phyloP scores from a whole-genome alignment of 2,888 invertebrate species.

The Chymomyza caudatula region DNA sequence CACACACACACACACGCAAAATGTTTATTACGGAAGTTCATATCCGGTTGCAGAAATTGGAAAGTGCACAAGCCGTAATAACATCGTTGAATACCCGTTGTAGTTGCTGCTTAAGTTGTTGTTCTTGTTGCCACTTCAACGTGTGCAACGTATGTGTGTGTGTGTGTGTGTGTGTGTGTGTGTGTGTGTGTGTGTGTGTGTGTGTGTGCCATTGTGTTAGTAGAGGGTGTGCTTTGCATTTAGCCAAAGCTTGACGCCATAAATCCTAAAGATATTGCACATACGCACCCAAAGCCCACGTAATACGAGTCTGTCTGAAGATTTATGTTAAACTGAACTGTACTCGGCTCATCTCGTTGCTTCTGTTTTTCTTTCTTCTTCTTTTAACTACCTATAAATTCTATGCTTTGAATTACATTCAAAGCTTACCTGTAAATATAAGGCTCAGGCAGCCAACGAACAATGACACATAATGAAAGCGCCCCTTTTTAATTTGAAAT shows the following conservation, averaged over 20 bases:
- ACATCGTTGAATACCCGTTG: slow-evolving; percentile 33
- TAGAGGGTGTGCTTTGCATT: background rate
- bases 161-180: background rate
- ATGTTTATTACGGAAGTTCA: slow-evolving; percentile 93
- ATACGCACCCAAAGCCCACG: background rate
- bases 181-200: background rate
- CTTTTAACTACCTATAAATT: background rate
- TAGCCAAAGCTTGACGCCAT: background rate
- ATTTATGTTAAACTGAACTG: slow-evolving; percentile 1
- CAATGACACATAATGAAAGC: background rate
- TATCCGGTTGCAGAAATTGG: slow-evolving; percentile 83
- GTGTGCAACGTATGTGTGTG: background rate
- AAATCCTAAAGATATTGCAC: slow-evolving; percentile 1
- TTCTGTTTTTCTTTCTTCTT: background rate
- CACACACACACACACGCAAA: slow-evolving; percentile 77
- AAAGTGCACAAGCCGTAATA: slow-evolving; percentile 57
- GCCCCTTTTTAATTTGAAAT: too few species aligned
- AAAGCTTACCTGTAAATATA: background rate
- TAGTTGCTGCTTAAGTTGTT: slow-evolving; percentile 20
- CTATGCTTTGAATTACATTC: background rate
- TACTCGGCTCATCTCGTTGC: background rate
- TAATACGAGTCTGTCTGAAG: background rate
- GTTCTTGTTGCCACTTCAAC: background rate
- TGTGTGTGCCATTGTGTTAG: background rate
- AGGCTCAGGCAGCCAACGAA: background rate